Conservation (phyloP, 2,888 invertebrate species). For the Tiphia femorata region DNA sequence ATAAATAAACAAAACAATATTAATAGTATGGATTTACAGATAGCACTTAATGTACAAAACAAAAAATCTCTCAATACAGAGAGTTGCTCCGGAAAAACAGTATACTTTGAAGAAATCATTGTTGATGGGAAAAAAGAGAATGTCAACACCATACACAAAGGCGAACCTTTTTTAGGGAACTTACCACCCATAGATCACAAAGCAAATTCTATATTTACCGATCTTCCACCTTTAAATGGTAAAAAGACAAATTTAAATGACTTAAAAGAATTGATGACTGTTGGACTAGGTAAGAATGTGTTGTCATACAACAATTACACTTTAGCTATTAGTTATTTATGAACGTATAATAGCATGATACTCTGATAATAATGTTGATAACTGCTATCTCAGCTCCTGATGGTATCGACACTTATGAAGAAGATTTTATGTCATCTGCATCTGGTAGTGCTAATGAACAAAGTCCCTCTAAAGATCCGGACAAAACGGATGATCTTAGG, state of each 20-base stretch:
- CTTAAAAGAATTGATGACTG: slow-evolving; percentile 63
- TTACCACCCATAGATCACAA: slow-evolving; percentile 57
- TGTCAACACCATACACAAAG: slow-evolving; percentile 49
- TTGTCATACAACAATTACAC: not conserved
- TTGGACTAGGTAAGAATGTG: slow-evolving; percentile 58
- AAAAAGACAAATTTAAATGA: slow-evolving; percentile 65
- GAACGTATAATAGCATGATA: slow-evolving; percentile 1
- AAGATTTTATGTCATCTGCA: slow-evolving; percentile 62
- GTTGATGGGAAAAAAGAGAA: slow-evolving; percentile 62
- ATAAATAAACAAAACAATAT: slow-evolving; percentile 53
- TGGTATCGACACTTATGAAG: slow-evolving; percentile 59
- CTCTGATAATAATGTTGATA: too few relatives aligned
- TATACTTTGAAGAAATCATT: slow-evolving; percentile 65
- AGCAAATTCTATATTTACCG: slow-evolving; percentile 60
- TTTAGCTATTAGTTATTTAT: not conserved
- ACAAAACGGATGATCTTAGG: slow-evolving; percentile 48
- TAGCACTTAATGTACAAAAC: slow-evolving; percentile 61
- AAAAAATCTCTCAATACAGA: slow-evolving; percentile 49
- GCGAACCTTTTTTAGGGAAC: slow-evolving; percentile 55
- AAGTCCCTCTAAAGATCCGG: slow-evolving; percentile 59
- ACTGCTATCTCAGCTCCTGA: slow-evolving; percentile 45
- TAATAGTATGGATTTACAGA: slow-evolving; percentile 54
- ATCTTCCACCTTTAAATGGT: slow-evolving; percentile 64
- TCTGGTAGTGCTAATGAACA: slow-evolving; percentile 63
- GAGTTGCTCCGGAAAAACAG: slow-evolving; percentile 58